These are phyloP conservation scores for Labroides dimidiatus DNA, from an alignment of 2,797 vertebrate genomes.

Conservation along the genomic window DNA sequence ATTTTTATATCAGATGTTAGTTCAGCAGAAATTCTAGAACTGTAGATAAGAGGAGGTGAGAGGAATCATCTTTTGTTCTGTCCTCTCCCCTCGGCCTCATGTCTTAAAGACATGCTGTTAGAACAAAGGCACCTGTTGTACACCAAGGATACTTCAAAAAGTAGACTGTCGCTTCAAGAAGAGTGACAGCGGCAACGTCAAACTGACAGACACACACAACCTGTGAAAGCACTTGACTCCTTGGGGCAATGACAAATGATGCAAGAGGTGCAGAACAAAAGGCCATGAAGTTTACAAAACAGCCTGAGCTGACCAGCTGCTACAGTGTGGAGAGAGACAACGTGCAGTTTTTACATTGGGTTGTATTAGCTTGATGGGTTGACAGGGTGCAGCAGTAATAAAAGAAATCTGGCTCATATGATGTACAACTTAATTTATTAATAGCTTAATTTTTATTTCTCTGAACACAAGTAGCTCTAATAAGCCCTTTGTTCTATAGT, in stretches of 20 bases:
- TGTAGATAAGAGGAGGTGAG: slow-evolving; percentile 13
- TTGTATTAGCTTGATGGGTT: slow-evolving; percentile 39
- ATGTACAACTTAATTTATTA: slow-evolving; percentile 12
- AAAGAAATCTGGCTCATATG: slow-evolving; percentile 25
- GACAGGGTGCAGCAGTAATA: slow-evolving; percentile 30
- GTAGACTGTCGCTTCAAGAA: slow-evolving; percentile 37
- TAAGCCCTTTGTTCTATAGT: slow-evolving; percentile 32
- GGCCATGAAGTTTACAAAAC: slow-evolving; percentile 19
- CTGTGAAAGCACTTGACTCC: slow-evolving; percentile 63
- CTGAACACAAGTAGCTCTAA: slow-evolving; percentile 9
- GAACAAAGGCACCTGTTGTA: slow-evolving; percentile 58
- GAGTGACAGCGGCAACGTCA: slow-evolving; percentile 37
- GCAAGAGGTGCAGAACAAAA: slow-evolving; percentile 37
- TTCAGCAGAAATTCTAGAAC: no score
- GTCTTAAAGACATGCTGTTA: slow-evolving; percentile 57
- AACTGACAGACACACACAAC: slow-evolving; percentile 33
- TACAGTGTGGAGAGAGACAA: background rate
- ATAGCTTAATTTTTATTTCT: slow-evolving; percentile 21
- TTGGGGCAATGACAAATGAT: slow-evolving; percentile 40
- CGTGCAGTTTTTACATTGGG: slow-evolving; percentile 7
- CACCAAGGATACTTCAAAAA: slow-evolving; percentile 63
- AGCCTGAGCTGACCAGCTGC: background rate
- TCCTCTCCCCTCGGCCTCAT: slow-evolving; percentile 32
- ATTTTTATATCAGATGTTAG: no score
- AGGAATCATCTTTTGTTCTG: slow-evolving; percentile 17